A percentile compares a stretch with the other conserved stretches of the same genome.
These are phyloP conservation scores for Microplitis mediator DNA, from an alignment of 1,140 invertebrate species.

Conservation along the genomic window DNA sequence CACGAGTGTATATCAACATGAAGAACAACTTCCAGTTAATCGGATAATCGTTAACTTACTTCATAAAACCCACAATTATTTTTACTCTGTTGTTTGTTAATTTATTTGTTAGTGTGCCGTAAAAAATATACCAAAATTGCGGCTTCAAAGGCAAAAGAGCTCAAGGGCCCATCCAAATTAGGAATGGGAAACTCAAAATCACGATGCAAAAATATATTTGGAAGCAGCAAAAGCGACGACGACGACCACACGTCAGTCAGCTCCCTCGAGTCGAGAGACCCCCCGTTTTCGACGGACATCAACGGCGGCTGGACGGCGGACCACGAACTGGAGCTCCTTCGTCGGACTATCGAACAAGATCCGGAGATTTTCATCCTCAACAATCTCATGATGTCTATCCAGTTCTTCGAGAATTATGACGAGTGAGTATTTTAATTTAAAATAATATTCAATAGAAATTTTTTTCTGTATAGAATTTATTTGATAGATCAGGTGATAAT, in stretches of 20 bases:
- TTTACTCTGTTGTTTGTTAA: no score
- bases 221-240: no score
- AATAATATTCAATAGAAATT: no score
- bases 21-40: neutral
- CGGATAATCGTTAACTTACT: neutral
- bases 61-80: neutral
- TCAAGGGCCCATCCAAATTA: neutral
- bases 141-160: no score
- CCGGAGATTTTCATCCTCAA: constrained; percentile 75
- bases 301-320: constrained; percentile 22
- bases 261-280: no score
- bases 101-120: no score
- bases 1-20: neutral
- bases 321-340: constrained; percentile 56
- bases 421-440: constrained; percentile 62
- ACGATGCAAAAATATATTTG: neutral
- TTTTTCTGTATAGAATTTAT: no score
- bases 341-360: constrained; percentile 66
- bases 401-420: constrained; percentile 80
- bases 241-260: no score
- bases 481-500: neutral
- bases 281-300: no score
- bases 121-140: neutral
- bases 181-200: constrained; percentile 19
- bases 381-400: constrained; percentile 75